A percentile compares a stretch with the other conserved stretches of the same genome.
Evolutionary conservation across 2,888 invertebrate species (phyloP).

Genomic region (Volucella inflata): DNA sequence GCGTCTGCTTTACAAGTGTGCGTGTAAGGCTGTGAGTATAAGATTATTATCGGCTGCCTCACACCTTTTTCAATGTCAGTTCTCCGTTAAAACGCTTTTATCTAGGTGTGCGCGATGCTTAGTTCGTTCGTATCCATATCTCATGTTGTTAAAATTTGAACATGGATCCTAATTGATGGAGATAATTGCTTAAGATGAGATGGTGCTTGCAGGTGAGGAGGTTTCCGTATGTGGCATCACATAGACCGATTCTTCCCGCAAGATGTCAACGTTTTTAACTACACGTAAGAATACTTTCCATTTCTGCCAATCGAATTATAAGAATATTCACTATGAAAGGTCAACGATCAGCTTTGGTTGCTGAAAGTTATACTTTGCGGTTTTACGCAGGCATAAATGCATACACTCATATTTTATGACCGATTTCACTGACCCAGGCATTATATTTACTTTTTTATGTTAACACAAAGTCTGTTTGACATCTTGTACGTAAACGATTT

Average conservation of each 20-base stretch:
- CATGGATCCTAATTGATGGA: conserved; percentile 52
- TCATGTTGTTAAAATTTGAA: conserved; percentile 30
- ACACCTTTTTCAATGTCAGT: conserved; percentile 59
- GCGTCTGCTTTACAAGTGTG: background rate
- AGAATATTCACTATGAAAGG: background rate
- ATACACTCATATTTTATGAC: too few species aligned
- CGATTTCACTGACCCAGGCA: too few species aligned
- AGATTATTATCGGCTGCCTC: conserved; percentile 17
- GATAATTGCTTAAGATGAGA: conserved; percentile 15
- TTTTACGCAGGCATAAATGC: too few species aligned
- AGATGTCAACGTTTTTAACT: conserved; percentile 4
- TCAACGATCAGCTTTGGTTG: background rate
- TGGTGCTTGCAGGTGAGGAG: background rate
- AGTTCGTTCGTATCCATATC: conserved; percentile 19
- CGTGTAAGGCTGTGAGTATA: conserved; percentile 1
- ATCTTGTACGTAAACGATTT: too few species aligned
- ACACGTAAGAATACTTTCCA: conserved; percentile 37
- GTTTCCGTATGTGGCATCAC: background rate
- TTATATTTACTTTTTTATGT: too few species aligned
- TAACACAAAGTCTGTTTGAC: too few species aligned
- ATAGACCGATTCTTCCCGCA: too few species aligned
- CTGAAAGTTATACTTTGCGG: too few species aligned
- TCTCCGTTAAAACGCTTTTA: background rate
- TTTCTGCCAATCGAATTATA: conserved; percentile 6
- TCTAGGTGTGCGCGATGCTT: conserved; percentile 12